Evolutionary conservation across 2,888 invertebrate species (phyloP), one percentile per base, ranked within the genome.

Genomic region (Coenonympha arcania): DNA sequence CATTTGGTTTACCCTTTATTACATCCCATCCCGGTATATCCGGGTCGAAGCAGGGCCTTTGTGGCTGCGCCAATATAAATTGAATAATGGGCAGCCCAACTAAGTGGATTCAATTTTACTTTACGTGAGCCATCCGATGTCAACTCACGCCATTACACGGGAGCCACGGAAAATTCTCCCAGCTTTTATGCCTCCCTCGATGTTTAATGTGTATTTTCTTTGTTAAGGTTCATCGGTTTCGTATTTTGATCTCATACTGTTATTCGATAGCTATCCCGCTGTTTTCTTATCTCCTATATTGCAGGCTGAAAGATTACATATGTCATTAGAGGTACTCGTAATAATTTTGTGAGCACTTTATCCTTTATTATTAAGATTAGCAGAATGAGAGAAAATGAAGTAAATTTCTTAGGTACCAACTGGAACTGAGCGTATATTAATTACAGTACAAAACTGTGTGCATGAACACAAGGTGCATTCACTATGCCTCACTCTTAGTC

Each of bases 51-150:
- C 60, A 61, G 57, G 60, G 62, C 66, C 68, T 74, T 73, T 73
- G 69, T 69, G 64, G 67, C 64, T 62, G 61, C 62, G 65, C 66
- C 68, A 63, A 63, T 62, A 67, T 67, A 80, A 81, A 83, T 83
- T 81, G 80, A 83, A 81, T 83, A 81, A 85, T 77, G 71, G 70
- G 73, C 56, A 69, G 69, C 69, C 67, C 70, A 63, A 64, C 77
- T 79, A 79, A 80, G 73, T 77, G 78, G 78, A 77, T 75, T 77
- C 74, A 75, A 74, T 78, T 79, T 76, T 72, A 72, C 70, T 71
- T 71, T 74, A 72, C 74, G 71, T 76, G 69, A 65, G 60, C 67
- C 66, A 61, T 55, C 52, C 57, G 56, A 60, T 34, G 54, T 59
- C 50, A 54, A 45, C 53, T 54, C 48, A 40, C 53, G 47, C 51